Evolutionary conservation across 2,797 vertebrate species (phyloP).

Genomic region (Lerista edwardsae): DNA sequence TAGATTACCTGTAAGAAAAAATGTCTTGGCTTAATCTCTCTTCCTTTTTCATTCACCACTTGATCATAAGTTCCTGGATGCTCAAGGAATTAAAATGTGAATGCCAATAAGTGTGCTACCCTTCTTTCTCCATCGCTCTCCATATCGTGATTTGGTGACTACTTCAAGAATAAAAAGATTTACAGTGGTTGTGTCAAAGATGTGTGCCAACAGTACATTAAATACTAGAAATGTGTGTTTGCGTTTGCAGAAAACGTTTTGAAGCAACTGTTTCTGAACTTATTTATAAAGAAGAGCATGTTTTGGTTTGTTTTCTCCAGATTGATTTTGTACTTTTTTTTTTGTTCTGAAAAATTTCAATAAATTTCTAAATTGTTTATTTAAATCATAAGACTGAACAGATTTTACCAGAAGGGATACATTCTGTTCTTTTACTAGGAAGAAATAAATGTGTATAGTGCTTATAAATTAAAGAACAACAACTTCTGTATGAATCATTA

Average conservation of each 20-base stretch:
- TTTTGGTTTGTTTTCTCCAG: slow-evolving; percentile 48
- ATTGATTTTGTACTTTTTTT: slow-evolving; percentile 56
- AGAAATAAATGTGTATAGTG: slow-evolving; percentile 11
- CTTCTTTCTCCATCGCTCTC: slow-evolving; percentile 37
- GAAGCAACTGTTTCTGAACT: slow-evolving; percentile 49
- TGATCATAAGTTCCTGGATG: slow-evolving; percentile 61
- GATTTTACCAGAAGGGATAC: slow-evolving; percentile 33
- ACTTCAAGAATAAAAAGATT: slow-evolving; percentile 74
- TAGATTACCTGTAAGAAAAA: slow-evolving; percentile 62
- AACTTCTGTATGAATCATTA: slow-evolving; percentile 33
- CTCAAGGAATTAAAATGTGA: slow-evolving; percentile 66
- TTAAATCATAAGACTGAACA: slow-evolving; percentile 52
- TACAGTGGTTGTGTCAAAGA: slow-evolving; percentile 66
- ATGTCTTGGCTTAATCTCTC: slow-evolving; percentile 41
- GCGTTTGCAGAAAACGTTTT: slow-evolving; percentile 49
- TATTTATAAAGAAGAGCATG: slow-evolving; percentile 54
- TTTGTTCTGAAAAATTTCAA: slow-evolving; percentile 57
- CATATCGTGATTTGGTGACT: slow-evolving; percentile 66
- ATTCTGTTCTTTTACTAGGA: slow-evolving; percentile 40
- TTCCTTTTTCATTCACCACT: slow-evolving; percentile 62
- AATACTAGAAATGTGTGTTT: slow-evolving; percentile 45
- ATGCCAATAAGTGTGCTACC: slow-evolving; percentile 64
- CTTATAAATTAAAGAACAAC: slow-evolving; percentile 24
- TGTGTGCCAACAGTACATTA: slow-evolving; percentile 63
- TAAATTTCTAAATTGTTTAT: slow-evolving; percentile 60